Evolutionary conservation across 2,888 invertebrate genomes (phyloP), one percentile per base, ranked within the genome.

Genomic region (Coelinius sp.): DNA sequence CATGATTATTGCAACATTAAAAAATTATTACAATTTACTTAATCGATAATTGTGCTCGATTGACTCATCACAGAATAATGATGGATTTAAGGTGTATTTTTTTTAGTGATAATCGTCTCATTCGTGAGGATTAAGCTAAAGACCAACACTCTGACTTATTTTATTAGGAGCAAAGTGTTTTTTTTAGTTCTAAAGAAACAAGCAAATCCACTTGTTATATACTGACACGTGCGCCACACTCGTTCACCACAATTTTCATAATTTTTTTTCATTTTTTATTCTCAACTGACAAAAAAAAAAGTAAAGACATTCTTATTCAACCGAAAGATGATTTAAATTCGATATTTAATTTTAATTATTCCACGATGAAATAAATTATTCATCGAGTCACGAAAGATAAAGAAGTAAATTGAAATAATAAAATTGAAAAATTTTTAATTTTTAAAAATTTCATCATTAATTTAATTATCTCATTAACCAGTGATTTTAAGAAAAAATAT

Each of bases 1-100:
- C 53, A 53, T n/a, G 25, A 49, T 20, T 8, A 53, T 53, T 53
- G 53, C 53, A 25, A 53, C 53, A 53, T 53, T 2, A 2, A 53
- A n/a, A 53, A 53, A 27, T n/a, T 44, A 14, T 53, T 53, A 1
- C 53, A 53, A n/a, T 53, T 27, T 7, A 25, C 14, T 14, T 1
- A 10, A 25, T 25, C 12, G 10, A 53, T 49, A 49, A 49, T 49
- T 49, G 8, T 20, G 10, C 5, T 6, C 2, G 6, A 20, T 8
- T 49, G 20, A 49, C 4, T 49, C 46, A 20, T 49, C 10, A 8
- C 1, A 17, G 20, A 49, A 14, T 17, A 20, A 49, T 49, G 20
- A 49, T 17, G 17, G 2, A 41, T 8, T 41, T 44, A n/a, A 35
- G 6, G 8, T 35, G 35, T 7, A 14, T 1, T 7, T 14, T 44